Base-by-base conservation (phyloP, 2,113 vertebrate species). In the Halichoeres trimaculatus region DNA sequence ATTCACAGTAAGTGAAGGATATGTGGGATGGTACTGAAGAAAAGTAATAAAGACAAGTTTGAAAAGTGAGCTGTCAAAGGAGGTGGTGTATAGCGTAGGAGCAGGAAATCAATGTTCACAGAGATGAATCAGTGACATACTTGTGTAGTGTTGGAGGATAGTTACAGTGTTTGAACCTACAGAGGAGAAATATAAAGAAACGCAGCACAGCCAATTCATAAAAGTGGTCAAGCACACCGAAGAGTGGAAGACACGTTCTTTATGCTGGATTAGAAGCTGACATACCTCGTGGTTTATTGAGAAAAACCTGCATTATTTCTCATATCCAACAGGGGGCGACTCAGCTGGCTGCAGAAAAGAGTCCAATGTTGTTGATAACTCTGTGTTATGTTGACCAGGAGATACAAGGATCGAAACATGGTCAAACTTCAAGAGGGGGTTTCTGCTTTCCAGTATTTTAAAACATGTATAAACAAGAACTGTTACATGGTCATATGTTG, bases 121-220 rank as follows among this genome's bases (percentile, higher is more conserved):
- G 58, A 80, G 76, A 83, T 80, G 73, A 85, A 86, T 84, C 63
- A 9, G 67, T 78, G 74, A 70, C 78, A 72, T 56, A 53, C 9
- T 20, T 34, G 57, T 83, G 60, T 38, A 20, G 43, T 45, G 59
- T 53, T 19, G 17, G 43, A 2, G 26, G 20, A 20, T 35, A 24
- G 40, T 26, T 50, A 38, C 45, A 34, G 24, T 19, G 30, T 30
- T 30, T 20, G 11, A 41, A 14, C 13, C n/a, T 56, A 36, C 12
- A 57, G 43, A 7, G 14, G 17, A 45, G 43, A 45, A 45, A 17
- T 45, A 78, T 34, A 23, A 58, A 45, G 9, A 47, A 48, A 57
- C 40, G 19, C n/a, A 43, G 45, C 51, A 63, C 45, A 73, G 47
- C 65, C 57, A 66, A 45, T 30, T 60, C 68, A 80, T 69, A 67